Base-by-base conservation (phyloP, 2,888 invertebrate genomes). In the Clistopyga incitator region DNA sequence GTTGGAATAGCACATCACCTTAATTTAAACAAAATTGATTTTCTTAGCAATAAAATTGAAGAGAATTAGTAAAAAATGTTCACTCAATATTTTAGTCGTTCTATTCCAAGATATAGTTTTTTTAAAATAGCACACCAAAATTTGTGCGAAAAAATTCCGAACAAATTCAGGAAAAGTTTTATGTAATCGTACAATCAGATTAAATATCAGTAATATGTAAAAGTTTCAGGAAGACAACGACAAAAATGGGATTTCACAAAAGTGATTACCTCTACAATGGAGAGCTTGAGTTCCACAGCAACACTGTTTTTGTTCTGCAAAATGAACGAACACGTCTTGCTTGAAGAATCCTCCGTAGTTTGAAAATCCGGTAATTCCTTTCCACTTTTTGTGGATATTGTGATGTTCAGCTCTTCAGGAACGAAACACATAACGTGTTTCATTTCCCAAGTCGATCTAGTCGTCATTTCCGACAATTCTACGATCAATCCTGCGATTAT, bases 401-500 rank as follows among this genome's bases (percentile, higher is more conserved):
- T 78, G 20, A 92, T 84, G 72, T 90, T 87, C 8, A 89, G 86
- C 64, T 92, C 89, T 82, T 92, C 92, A 0, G 93, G 90, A 50
- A 92, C 90, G 76, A 93, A 91, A 75, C 91, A 93, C 86, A 93
- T 90, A 34, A 91, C 88, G 56, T 92, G 91, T 20, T 90, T 89
- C 70, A 91, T 89, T 13, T 84, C 86, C 89, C 90, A 91, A 67
- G 86, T 88, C 15, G 88, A 89, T 29, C 88, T 87, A 2, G 90
- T 91, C 47, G 92, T 91, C 91, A 93, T 92, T 81, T 93, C 93
- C 0, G 85, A 86, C 42, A 90, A 88, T 54, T 85, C 87, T 64
- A 92, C 88, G 15, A 88, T 86, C 29, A 93, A 79, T 20, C 87
- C 87, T 6, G 89, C 90, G 70, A 92, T 89, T 50, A 91, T 87